Conservation (phyloP, 2,113 vertebrate species). For the Nycticebus coucang region DNA sequence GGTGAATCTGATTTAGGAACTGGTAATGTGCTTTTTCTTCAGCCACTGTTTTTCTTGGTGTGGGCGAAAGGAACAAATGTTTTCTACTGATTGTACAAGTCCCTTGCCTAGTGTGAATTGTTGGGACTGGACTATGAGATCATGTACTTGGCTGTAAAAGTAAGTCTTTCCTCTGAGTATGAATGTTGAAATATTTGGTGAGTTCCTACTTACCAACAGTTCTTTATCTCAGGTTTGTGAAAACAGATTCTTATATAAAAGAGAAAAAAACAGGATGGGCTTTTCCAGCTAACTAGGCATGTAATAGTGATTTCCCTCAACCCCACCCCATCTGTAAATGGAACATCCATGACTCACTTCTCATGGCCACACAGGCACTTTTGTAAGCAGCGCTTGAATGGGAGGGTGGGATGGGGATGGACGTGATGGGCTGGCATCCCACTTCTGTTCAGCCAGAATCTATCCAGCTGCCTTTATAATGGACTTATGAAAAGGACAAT, state of each 20-base stretch:
- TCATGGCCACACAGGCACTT: conserved; percentile 66
- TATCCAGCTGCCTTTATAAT: conserved; percentile 60
- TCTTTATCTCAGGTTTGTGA: conserved; percentile 80
- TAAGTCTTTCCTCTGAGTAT: conserved; percentile 75
- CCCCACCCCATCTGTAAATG: conserved; percentile 71
- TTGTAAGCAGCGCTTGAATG: conserved; percentile 44
- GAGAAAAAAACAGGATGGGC: conserved; percentile 77
- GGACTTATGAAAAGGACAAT: conserved; percentile 64
- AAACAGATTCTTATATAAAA: conserved; percentile 75
- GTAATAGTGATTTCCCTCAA: conserved; percentile 65
- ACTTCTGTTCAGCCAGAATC: conserved; percentile 49
- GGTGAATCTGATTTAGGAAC: conserved; percentile 62
- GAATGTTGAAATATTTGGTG: conserved; percentile 75
- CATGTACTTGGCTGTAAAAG: conserved; percentile 80
- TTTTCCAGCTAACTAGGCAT: conserved; percentile 72
- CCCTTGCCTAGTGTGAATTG: conserved; percentile 75
- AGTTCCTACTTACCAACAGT: conserved; percentile 65
- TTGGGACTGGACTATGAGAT: conserved; percentile 80
- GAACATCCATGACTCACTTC: conserved; percentile 73
- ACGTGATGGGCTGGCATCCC: conserved; percentile 47
- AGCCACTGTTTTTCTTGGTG: conserved; percentile 77
- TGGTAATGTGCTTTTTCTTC: conserved; percentile 58
- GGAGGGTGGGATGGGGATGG: conserved; percentile 35
- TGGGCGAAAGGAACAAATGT: conserved; percentile 68
- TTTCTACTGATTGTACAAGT: conserved; percentile 72